Base-by-base conservation (phyloP, 2,888 invertebrate species). In the Perizoma affinitatum region DNA sequence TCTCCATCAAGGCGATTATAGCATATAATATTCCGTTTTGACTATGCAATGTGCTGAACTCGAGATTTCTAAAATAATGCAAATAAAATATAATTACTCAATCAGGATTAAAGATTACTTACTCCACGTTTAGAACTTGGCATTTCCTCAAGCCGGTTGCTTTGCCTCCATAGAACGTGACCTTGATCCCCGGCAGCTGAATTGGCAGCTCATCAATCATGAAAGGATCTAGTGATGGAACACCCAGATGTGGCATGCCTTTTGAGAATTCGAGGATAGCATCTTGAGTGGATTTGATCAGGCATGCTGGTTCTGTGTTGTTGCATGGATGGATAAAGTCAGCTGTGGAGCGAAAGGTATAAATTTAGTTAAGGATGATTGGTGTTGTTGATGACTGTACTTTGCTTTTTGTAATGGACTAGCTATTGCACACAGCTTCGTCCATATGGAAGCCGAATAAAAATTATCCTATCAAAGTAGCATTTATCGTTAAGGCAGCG, bases 301-400 rank as follows among this genome's bases (percentile, higher is more conserved):
- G 77, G 58, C 92, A 92, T 0, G 83, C 78, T 5, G 87, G 81
- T 3, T 87, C 86, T 4, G 91, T 88, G 54, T 62, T 88, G 71
- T 92, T 91, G 79, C 92, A 92, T 5, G 92, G 90, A 33, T 83
- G 82, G 48, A 92, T 90, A 73, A 85, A 92, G 63, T 87, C 86
- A 47, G 92, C 92, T 92, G 88, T 49, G 73, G 73, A 71, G 9
- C 11, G 54, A 1, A 10, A 65, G 5, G 5, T n/a, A 42, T n/a
- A 3, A 42, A 42, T 22, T 22, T 22, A 44, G 6, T 44, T 42
- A n/a, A n/a, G n/a, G n/a, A n/a, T 9, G 22, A 22, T 22, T 22
- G 22, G 3, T 22, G 22, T 22, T 22, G 22, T 22, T 22, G 22
- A 22, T 22, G 22, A 2, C 22, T 22, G 22, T 22, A 22, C 22